Evolutionary conservation across 2,113 vertebrate species (phyloP), one percentile per base, ranked within the genome.

Genomic region (Ptychochromis oligacanthus): DNA sequence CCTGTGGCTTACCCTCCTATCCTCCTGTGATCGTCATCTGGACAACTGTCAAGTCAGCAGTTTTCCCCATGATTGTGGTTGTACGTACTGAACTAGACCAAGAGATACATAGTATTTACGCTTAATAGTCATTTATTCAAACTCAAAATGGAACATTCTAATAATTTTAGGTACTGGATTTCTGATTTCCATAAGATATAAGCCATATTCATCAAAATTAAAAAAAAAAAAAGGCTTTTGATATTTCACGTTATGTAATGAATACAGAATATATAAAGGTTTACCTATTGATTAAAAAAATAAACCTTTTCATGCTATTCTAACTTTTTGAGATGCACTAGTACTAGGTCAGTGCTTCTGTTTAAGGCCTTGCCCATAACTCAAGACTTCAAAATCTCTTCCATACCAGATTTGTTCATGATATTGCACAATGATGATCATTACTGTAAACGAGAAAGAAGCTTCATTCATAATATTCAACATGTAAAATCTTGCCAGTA

Each of bases 391-490:
- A 43, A 55, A 9, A 28, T 49, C 79, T 14, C 6, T 72, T 58
- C 49, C 28, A 36, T 40, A 10, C 0, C 54, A 74, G 60, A 43
- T 62, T 80, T 5, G 38, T 52, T 65, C n/a, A n/a, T 20, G n/a
- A 75, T 43, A 26, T 28, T 80, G 49, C 55, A 85, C 80, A 79
- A 70, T 36, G 26, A 75, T 5, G 38, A 64, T 28, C 28, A 75
- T 10, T 12, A 36, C 36, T 26, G 31, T 46, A 81, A 83, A 79
- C 43, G 6, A 70, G 59, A 56, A 61, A 49, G 1, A 81, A 60
- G 31, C 26, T 72, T 43, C 75, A 64, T 67, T 81, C 43, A 79
- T 56, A 55, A 59, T 31, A 43, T 4, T 57, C 15, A 87, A 80
- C 40, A 75, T 67, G 7, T 57, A 43, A 49, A 62, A 74, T 76